Base-by-base conservation (phyloP, 2,797 vertebrate species). In the Rhyacichthys aspro region DNA sequence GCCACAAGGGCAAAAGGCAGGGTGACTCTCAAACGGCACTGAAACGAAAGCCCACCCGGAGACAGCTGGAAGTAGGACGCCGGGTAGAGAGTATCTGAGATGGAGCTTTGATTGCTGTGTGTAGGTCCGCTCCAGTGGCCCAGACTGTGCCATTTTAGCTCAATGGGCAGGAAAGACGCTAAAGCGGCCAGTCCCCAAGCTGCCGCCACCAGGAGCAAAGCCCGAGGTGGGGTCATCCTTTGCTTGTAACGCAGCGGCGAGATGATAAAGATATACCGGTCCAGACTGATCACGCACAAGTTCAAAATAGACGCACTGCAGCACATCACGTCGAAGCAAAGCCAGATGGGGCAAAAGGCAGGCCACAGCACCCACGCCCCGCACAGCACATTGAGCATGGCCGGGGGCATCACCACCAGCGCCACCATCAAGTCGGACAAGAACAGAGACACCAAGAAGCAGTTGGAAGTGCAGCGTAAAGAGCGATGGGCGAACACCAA, bases 291-390 rank as follows among this genome's bases (percentile, higher is more conserved):
- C 82, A 95, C 89, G 12, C 97, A 98, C 49, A 99, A 91, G 92
- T 99, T 98, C 70, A 99, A 94, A 81, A 98, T 99, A 86, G 97
- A 99, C 2, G 97, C 96, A 0, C 97, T 98, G 89, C 96, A 98
- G 90, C 96, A 98, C 97, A 99, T 98, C 70, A 98, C 94, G 0
- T 98, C 97, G 0, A 98, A 98, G 86, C 96, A 95, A 43, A 94
- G 93, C 97, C 97, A 98, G 63, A 98, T 87, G 0, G 93, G 94
- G 82, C 97, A 99, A 75, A 99, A 94, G 56, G 89, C 86, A 0
- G 90, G 91, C 72, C 88, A 93, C 78, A 99, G 86, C 83, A 96
- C 94, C 97, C 97, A 98, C 72, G 89, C 91, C 8, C 96, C 97
- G 0, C 94, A 96, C 46, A 98, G 90, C 62, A 94, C 93, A 3